Evolutionary conservation across 1,140 invertebrate genomes (phyloP), one percentile per base, ranked within the genome.

Genomic region (Drosophila watanabei): DNA sequence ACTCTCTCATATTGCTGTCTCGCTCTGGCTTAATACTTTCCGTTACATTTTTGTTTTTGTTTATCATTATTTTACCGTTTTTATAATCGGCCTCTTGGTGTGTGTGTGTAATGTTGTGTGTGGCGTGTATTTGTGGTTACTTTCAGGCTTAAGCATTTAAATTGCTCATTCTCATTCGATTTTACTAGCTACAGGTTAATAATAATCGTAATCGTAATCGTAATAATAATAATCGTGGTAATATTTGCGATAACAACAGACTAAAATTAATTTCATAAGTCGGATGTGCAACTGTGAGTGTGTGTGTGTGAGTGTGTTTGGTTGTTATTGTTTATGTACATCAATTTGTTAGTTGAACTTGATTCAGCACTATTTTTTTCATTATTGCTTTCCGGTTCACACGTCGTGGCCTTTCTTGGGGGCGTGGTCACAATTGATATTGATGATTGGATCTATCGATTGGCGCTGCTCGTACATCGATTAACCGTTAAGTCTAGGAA

Each of bases 21-120:
- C 60, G 56, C 75, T 64, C 33, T 51, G 59, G 35, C 30, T 48
- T 87, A 89, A 84, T 87, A 85, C 85, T 90, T 85, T 79, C 78
- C 60, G 72, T 88, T 88, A 63, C 65, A 32, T 48, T 86, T 59
- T 79, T 61, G 35, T 20, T 66, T 78, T 63, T 78, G 54, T 48
- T 35, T 65, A 57, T 49, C 37, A 37, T 14, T 39, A 46, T 57
- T 49, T 64, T 43, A 11, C 59, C 48, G 39, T 28, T 16, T 16
- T 28, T 68, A 35, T 61, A 30, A 16, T 37, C 18, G n/a, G n/a
- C n/a, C n/a, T n/a, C n/a, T n/a, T n/a, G n/a, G 24, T 20, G 30
- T 43, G n/a, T 30, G 30, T 28, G 51, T 65, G 49, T 60, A 5
- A 61, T 52, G 33, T 49, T 18, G 48, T 51, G 28, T 48, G 9